These are phyloP conservation scores for Nixonia krombeini DNA, from an alignment of 1,140 invertebrate species.

Conservation along the genomic window DNA sequence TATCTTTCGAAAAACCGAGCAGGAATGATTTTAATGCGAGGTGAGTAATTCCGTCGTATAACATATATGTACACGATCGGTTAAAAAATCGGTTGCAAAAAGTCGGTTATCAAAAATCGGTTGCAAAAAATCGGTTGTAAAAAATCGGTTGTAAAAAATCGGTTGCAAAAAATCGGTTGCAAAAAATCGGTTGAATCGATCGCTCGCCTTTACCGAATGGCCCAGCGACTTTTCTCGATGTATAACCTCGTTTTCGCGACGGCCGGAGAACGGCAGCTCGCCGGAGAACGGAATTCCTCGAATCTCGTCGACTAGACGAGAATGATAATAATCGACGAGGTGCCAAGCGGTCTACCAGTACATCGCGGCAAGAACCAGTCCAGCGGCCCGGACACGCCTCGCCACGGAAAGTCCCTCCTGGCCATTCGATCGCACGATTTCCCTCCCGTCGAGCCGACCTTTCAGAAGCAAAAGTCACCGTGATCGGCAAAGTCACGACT, in stretches of 20 bases:
- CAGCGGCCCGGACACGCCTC: slow-evolving; percentile 52
- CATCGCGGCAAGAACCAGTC: slow-evolving; percentile 61
- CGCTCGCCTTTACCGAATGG: no score
- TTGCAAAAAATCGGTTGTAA: no score
- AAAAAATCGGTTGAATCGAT: no score
- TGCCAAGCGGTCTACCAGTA: slow-evolving; percentile 66
- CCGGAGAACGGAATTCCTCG: slow-evolving; percentile 41
- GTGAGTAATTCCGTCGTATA: no score
- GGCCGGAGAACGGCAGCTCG: slow-evolving; percentile 42
- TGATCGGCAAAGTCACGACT: slow-evolving; percentile 1
- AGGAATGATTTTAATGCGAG: no score
- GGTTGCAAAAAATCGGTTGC: no score
- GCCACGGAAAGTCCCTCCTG: slow-evolving; percentile 39
- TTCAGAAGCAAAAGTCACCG: slow-evolving; percentile 21
- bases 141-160: no score
- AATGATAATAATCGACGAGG: slow-evolving; percentile 55
- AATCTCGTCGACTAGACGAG: slow-evolving; percentile 45
- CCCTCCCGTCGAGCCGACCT: slow-evolving; percentile 35
- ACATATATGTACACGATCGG: no score
- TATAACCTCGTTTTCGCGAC: slow-evolving; percentile 33
- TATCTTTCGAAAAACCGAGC: no score
- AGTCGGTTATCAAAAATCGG: no score
- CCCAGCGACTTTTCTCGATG: slow-evolving; percentile 33
- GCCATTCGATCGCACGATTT: slow-evolving; percentile 40
- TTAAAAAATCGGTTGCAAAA: no score